Base-by-base conservation (phyloP, 2,888 invertebrate genomes). In the Drosophila monieri region DNA sequence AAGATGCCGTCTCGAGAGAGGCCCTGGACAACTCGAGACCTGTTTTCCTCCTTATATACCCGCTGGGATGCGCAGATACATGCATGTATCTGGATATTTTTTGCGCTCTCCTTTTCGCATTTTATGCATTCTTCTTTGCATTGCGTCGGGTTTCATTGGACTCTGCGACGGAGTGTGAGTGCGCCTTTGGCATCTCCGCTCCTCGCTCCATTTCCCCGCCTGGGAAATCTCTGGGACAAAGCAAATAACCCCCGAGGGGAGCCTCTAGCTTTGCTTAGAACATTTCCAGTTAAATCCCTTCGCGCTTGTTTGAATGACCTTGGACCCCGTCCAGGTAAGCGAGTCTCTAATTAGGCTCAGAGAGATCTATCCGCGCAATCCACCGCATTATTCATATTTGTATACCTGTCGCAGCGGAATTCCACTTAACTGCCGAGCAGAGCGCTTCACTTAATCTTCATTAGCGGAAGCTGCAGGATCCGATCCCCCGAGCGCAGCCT, bases 241-340 rank as follows among this genome's bases (percentile, higher is more conserved):
- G 47, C 65, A 71, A 73, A 72, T 59, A 66, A 25, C 49, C 18
- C 10, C 18, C 14, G 44, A 41, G 43, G 64, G 52, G 30, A 27
- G 30, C 37, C 49, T 43, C 35, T 35, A 8, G 27, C 47, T 51
- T 51, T 57, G 49, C 35, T 4, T 23, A 4, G 21, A 23, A 23
- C 21, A 23, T 53, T 81, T 81, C 81, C 77, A 81, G 80, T 81
- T 84, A 81, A 81, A 80, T 84, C 76, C 76, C 75, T 77, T 80
- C 73, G 60, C 61, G 58, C 41, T 81, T 81, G 76, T 74, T 81
- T 57, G 57, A 72, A 72, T 78, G 81, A 77, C 86, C 86, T 84
- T 81, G 86, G 79, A 61, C 37, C 68, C 41, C 66, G 59, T 66
- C 53, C 83, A 83, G 80, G 84, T 83, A 85, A 61, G 67, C 74